Evolutionary conservation across 1,140 invertebrate genomes (phyloP).

Genomic region (Phymorhynchus buccinoides): DNA sequence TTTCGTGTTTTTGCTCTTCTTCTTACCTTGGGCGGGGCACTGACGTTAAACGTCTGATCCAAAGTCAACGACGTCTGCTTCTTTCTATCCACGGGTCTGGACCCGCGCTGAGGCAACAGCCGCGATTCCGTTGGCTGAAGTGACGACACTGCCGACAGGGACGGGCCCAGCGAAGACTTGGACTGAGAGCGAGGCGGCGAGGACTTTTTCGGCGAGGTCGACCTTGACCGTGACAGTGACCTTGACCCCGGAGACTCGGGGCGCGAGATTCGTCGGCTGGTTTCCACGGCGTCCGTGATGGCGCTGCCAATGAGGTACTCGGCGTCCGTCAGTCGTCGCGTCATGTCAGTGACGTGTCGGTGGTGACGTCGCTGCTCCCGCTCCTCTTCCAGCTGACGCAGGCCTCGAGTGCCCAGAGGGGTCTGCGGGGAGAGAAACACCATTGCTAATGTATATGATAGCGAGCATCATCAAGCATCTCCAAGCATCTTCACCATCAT

Average conservation of each 20-base stretch:
- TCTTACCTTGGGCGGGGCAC: conserved; percentile 11
- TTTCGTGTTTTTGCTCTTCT: too few species aligned
- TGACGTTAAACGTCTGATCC: conserved; percentile 21
- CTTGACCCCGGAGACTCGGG: conserved; percentile 27
- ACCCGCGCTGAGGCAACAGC: conserved; percentile 21
- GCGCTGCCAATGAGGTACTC: conserved; percentile 62
- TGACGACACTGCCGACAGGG: background rate
- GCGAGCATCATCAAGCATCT: too few species aligned
- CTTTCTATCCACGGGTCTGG: conserved; percentile 23
- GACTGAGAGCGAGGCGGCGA: conserved; percentile 26
- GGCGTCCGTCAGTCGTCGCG: conserved; percentile 58
- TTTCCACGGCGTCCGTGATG: conserved; percentile 48
- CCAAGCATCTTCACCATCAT: too few species aligned
- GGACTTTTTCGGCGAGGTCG: conserved; percentile 40
- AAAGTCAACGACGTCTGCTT: conserved; percentile 34
- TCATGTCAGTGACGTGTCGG: conserved; percentile 51
- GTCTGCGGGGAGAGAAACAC: too few species aligned
- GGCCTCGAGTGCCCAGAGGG: background rate
- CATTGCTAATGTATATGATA: too few species aligned
- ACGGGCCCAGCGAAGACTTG: conserved; percentile 19
- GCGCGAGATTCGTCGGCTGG: conserved; percentile 58
- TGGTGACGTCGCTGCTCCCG: conserved; percentile 49
- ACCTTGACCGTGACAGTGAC: conserved; percentile 27
- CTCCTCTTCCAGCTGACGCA: conserved; percentile 42
- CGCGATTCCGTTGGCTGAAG: conserved; percentile 29